Percentiles rank a stretch among this genome's conserved stretches.
Conservation (phyloP, 2,888 invertebrate species). For the Tricholauxania praeusta region DNA sequence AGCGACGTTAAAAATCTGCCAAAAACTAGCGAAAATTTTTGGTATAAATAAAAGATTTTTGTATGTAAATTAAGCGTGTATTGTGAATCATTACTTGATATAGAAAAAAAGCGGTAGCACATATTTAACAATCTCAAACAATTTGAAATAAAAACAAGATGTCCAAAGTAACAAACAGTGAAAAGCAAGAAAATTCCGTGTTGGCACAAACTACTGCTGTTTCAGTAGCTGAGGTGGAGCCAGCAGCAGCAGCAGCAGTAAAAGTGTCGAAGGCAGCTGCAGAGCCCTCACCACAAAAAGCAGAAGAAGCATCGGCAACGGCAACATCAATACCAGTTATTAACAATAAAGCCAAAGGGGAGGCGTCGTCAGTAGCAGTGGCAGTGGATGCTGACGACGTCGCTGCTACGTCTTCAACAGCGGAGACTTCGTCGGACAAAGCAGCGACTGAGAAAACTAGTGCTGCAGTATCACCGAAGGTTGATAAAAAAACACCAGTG, state of each 20-base stretch:
- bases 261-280: slow-evolving; percentile 39
- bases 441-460: slow-evolving; percentile 37
- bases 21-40: slow-evolving; percentile 22
- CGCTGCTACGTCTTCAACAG: slow-evolving; percentile 19
- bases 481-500: slow-evolving; percentile 61
- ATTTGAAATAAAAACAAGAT: slow-evolving; percentile 46
- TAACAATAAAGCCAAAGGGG: slow-evolving; percentile 15
- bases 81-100: slow-evolving; percentile 39
- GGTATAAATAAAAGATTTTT: not conserved
- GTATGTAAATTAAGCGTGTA: slow-evolving; percentile 32
- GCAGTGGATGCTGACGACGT: slow-evolving; percentile 33
- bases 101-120: slow-evolving; percentile 5
- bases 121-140: slow-evolving; percentile 27
- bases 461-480: slow-evolving; percentile 45
- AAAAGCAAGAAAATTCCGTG: slow-evolving; percentile 49
- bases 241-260: slow-evolving; percentile 3
- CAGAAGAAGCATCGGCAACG: slow-evolving; percentile 33
- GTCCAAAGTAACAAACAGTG: slow-evolving; percentile 56
- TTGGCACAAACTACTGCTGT: slow-evolving; percentile 3
- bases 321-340: slow-evolving; percentile 29
- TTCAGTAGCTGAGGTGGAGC: not conserved
- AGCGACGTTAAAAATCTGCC: slow-evolving; percentile 25
- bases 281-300: not conserved
- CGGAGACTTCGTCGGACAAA: slow-evolving; percentile 9
- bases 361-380: slow-evolving; percentile 25